Base-by-base conservation (phyloP, 2,797 vertebrate species). In the Rhincodon typus region DNA sequence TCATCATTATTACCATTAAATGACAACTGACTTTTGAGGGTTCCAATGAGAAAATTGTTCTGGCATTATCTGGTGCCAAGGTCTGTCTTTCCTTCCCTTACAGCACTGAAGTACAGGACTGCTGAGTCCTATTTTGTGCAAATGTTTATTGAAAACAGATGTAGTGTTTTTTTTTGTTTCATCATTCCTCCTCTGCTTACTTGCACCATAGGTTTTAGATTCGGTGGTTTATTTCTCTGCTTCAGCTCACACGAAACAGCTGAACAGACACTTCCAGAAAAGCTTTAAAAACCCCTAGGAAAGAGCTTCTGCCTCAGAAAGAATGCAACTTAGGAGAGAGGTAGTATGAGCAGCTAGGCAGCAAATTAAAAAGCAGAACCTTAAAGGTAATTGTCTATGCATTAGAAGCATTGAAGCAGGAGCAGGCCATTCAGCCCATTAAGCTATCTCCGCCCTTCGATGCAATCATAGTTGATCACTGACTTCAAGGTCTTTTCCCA, bases 141-240 rank as follows among this genome's bases (percentile, higher is more conserved):
- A 34, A 34, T 34, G 42, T 46, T 95, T 95, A 95, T 95, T 95
- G 94, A 77, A 95, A 95, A 34, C 94, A 95, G 19, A 53, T 95
- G 94, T 46, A 74, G 15, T 50, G 23, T 57, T 66, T 77, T 57
- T 57, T 77, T 77, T 46, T 74, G 70, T 57, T 77, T 77, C 70
- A 95, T 77, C 46, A 50, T 46, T 95, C 70, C 30, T 72, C 27
- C 62, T 42, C 27, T 66, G 30, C 53, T n/a, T 66, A 66, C 38
- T 66, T 42, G 38, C 42, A 70, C 69, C 38, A 50, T 50, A 12
- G 42, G 67, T 19, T 94, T 72, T 69, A 94, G 93, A 94, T 25
- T 70, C 21, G 53, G 93, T 72, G 93, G 69, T 50, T 94, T n/a
- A 53, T 53, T 74, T 57, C 69, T 95, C 50, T 77, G 94, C 42